Conservation (phyloP, 2,113 vertebrate species). For the Rhinolophus sinicus region DNA sequence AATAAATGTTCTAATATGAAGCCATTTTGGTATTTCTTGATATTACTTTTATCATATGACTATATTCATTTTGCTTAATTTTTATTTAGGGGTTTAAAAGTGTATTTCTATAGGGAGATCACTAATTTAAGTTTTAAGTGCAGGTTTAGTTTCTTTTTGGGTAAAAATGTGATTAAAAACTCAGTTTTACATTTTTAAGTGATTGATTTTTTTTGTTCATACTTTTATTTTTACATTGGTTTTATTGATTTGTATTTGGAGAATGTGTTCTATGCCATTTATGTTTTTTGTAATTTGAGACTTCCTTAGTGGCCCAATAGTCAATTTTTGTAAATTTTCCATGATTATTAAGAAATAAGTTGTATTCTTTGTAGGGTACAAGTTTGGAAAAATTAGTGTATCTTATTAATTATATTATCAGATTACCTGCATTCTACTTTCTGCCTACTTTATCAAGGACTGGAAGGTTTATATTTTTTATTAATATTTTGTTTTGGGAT, state of each 20-base stretch:
- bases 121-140: background rate
- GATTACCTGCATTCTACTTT: background rate
- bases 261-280: background rate
- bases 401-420: background rate
- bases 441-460: background rate
- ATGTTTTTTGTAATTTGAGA: background rate
- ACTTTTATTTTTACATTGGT: background rate
- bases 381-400: background rate
- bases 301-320: background rate
- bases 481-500: background rate
- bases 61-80: background rate
- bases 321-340: background rate
- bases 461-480: background rate
- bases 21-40: background rate
- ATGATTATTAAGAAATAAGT: background rate
- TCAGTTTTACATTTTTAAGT: slow-evolving; percentile 5
- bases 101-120: background rate
- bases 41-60: background rate
- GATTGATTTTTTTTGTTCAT: background rate
- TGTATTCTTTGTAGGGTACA: background rate
- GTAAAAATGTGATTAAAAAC: background rate
- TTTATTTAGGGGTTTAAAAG: background rate
- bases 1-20: background rate
- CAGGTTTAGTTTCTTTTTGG: background rate
- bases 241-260: background rate